Evolutionary conservation across 92 coral and sea anemone species (phyloP), one percentile per base, ranked within the genome.

Genomic region (Palythoa grandiflora): DNA sequence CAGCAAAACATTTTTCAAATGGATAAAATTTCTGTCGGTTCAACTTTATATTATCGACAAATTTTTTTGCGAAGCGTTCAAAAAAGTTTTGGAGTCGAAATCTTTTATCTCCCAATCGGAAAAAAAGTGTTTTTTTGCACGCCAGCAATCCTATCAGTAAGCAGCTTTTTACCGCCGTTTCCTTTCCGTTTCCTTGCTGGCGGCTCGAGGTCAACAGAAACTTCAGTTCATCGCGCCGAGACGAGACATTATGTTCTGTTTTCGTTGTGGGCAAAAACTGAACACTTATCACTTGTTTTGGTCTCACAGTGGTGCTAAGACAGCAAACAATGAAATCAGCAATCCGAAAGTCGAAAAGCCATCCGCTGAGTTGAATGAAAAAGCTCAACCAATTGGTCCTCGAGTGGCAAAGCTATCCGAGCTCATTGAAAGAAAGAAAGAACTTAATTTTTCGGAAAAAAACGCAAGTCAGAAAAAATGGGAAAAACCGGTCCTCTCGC

Each of bases 351-450:
- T 61, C 68, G 68, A 61, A 61, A 61, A 61, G 68, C 2, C 74
- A 8, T 35, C 36, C 74, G 44, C 74, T 35, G 74, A 70, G 11
- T 37, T 70, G 74, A 70, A 44, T 70, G 40, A 70, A 70, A 70
- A 37, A 70, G 40, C 40, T 28, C 40, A 37, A 70, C 74, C n/a
- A 70, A 70, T 28, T 70, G 35, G 74, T 12, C 68, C 68, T 61
- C 68, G 19, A 21, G 40, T 37, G 74, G 36, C 74, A 37, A 70
- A 28, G 51, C 36, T 36, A 38, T 68, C 85, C 4, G 35, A 68
- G 20, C 71, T 19, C 78, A 3, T 70, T 37, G 88, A 70, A n/a
- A 11, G 14, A 83, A 87, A 52, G 78, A 88, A 88, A 70, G 76
- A 15, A 79, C 75, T 0, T 71, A 65, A 70, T 80, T 79, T 71